Conservation (phyloP, 92 coral and sea anemone genomes). For the Phenganax subtilis region DNA sequence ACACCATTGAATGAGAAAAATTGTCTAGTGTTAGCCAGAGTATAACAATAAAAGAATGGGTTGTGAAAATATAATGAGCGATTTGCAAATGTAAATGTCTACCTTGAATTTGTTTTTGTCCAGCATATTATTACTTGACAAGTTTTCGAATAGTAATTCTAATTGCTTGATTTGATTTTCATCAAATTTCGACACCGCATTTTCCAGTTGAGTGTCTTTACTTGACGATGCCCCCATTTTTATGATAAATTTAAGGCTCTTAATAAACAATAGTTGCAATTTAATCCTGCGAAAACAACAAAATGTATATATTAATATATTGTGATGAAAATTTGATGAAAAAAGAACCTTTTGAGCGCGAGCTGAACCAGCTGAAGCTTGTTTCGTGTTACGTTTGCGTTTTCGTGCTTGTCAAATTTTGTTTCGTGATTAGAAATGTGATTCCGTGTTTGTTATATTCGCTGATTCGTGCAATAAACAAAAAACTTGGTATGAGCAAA, state of each 20-base stretch:
- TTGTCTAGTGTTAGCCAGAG: neutral
- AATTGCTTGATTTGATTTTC: constrained; percentile 53
- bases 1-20: neutral
- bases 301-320: neutral
- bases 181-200: constrained; percentile 57
- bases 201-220: constrained; percentile 64
- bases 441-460: too few relatives aligned
- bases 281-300: constrained; percentile 4
- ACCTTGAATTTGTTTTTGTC: constrained; percentile 15
- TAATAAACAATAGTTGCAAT: neutral
- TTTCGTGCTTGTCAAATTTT: too few relatives aligned
- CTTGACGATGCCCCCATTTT: constrained; percentile 80
- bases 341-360: too few relatives aligned
- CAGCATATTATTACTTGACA: constrained; percentile 38
- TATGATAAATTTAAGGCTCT: neutral
- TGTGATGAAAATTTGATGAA: neutral
- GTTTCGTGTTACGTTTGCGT: too few relatives aligned
- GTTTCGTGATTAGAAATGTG: too few relatives aligned
- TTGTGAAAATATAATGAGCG: neutral
- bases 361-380: too few relatives aligned
- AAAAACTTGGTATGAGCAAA: too few relatives aligned
- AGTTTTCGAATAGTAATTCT: constrained; percentile 44
- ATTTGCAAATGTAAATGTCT: neutral
- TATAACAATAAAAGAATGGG: neutral
- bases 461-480: too few relatives aligned